Evolutionary conservation across 2,797 vertebrate species (phyloP).

Genomic region (Diglossa cyanea): DNA sequence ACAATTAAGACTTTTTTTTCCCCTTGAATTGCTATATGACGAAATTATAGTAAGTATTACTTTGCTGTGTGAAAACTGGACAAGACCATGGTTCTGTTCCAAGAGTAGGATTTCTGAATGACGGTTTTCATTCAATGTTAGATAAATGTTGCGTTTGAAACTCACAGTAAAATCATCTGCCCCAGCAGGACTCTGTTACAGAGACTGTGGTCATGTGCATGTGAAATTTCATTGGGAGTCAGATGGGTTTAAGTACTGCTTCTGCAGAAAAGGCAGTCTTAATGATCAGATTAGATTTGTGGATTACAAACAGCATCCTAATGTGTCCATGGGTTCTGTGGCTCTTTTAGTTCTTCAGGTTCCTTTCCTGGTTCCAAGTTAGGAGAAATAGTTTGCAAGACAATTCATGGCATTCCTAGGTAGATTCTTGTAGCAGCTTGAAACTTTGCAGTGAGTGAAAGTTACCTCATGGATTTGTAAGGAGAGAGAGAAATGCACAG

Average conservation of each 20-base stretch:
- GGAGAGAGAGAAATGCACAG: not conserved
- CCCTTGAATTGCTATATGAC: not conserved
- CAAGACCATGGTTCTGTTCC: not conserved
- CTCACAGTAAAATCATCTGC: not conserved
- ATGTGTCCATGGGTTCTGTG: not conserved
- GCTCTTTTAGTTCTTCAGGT: not conserved
- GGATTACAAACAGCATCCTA: not conserved
- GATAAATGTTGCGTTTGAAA: not conserved
- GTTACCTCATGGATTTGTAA: not conserved
- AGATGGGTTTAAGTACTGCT: not conserved
- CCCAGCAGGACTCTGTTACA: not conserved
- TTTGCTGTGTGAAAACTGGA: not conserved
- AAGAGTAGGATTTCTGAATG: not conserved
- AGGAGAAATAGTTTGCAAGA: not conserved
- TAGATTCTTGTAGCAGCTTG: not conserved
- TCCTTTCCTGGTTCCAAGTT: not conserved
- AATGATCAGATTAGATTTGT: not conserved
- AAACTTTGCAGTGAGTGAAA: not conserved
- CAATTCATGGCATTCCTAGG: not conserved
- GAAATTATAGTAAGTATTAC: not conserved
- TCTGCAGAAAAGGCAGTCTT: not conserved
- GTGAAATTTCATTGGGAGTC: not conserved
- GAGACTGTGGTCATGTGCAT: rapidly evolving
- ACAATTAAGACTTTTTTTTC: not conserved
- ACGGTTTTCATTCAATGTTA: not conserved